These are phyloP conservation scores for Labeo calbasu DNA, from an alignment of 2,797 vertebrate species.

Conservation along the genomic window DNA sequence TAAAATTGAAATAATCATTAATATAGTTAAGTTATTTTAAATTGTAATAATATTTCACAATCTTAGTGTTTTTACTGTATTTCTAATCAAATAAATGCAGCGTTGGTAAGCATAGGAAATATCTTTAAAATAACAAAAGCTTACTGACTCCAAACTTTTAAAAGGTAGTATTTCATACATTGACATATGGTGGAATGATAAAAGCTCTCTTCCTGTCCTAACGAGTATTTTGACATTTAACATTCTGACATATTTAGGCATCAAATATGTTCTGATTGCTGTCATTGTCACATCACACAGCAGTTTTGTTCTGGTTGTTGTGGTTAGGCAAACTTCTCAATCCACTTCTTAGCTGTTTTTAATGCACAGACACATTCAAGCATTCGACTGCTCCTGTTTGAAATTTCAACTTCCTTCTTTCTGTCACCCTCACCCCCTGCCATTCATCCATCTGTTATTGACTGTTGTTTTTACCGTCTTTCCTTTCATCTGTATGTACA, in stretches of 20 bases:
- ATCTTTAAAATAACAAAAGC: not conserved
- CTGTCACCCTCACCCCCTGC: not conserved
- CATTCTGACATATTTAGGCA: not conserved
- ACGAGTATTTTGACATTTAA: not conserved
- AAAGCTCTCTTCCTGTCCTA: not conserved
- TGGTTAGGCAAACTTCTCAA: not conserved
- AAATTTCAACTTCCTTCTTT: not conserved
- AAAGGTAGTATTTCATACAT: too few relatives aligned
- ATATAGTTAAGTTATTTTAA: too few relatives aligned
- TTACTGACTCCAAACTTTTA: not conserved
- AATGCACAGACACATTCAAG: not conserved
- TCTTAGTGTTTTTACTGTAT: not conserved
- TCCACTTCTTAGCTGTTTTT: not conserved
- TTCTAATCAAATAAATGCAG: not conserved
- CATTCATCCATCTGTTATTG: slow-evolving; percentile 38
- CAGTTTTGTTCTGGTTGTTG: not conserved
- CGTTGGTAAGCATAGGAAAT: not conserved
- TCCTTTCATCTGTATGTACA: slow-evolving; percentile 42
- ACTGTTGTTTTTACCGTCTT: slow-evolving; percentile 44
- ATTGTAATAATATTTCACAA: too few relatives aligned
- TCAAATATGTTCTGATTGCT: not conserved
- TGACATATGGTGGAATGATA: not conserved
- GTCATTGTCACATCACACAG: not conserved
- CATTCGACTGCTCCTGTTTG: not conserved
- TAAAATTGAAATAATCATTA: too few relatives aligned